Evolutionary conservation across 2,113 vertebrate species (phyloP), one percentile per base, ranked within the genome.

Genomic region (Apaloderma vittatum): DNA sequence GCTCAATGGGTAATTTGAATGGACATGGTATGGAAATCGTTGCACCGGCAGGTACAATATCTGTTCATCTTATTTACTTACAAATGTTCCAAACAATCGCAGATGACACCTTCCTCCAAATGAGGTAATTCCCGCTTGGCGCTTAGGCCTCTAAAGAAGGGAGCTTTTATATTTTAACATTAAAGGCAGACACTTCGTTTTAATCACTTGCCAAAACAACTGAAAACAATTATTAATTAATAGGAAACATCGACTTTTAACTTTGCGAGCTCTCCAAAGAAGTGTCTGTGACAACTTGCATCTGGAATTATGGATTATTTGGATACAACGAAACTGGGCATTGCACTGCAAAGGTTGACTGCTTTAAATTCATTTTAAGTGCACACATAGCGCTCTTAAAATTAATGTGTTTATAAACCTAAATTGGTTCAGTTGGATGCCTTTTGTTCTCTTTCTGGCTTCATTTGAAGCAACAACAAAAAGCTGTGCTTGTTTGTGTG

Each of bases 221-320:
- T 99, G 99, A 99, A 98, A 99, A 98, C 97, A 97, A 99, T 99
- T 99, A 99, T 98, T 99, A 98, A 99, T 99, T 98, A 99, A 99
- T 98, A 98, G 98, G 98, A 99, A 99, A 98, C 98, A 98, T 97
- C 98, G 98, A 98, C 98, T 99, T 98, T 97, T 96, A 98, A 98
- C 97, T 98, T 98, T 81, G 95, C 95, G 90, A 93, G 91, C 96
- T 97, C 97, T 96, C 98, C 95, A 98, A 95, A 97, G 97, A 97
- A 95, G 97, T 96, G 96, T 91, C 93, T 96, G 81, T 96, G 97
- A 97, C 97, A 97, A 92, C 93, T 92, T 94, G 94, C 98, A 98
- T 98, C 97, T 98, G 98, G 98, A 96, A 98, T 97, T 98, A 97
- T 97, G 96, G 96, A 91, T 95, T 90, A 94, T 97, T 96, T 96